Percentiles rank a stretch among this genome's conserved stretches.
Conservation (phyloP, 2,113 vertebrate genomes). For the Notechis scutatus region DNA sequence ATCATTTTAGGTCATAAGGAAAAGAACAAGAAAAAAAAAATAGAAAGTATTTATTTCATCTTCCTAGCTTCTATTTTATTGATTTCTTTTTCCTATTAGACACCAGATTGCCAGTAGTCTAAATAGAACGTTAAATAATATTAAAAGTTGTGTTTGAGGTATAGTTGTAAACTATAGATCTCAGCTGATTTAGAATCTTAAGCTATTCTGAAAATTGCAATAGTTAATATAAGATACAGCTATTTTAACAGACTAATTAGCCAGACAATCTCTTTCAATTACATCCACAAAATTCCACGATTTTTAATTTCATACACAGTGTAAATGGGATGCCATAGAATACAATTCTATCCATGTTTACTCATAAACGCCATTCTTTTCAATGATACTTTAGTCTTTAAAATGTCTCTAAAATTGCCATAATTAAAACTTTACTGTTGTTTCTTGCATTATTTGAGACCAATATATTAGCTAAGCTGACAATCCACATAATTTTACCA, state of each 20-base stretch:
- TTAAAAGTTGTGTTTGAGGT: not conserved
- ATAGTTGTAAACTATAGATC: not conserved
- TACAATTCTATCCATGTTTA: not conserved
- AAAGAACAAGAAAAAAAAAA: not conserved
- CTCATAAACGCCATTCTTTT: not conserved
- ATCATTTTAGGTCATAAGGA: not conserved
- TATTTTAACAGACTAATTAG: not conserved
- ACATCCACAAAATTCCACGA: not conserved
- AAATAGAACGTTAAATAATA: not conserved
- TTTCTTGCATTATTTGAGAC: not conserved
- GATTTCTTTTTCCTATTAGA: not conserved
- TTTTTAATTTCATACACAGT: not conserved
- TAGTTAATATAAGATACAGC: not conserved
- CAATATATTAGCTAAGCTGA: not conserved
- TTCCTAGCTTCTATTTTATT: not conserved
- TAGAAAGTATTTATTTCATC: not conserved
- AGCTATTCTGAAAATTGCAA: not conserved
- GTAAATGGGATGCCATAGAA: not conserved
- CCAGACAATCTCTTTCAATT: not conserved
- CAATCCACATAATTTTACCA: not conserved
- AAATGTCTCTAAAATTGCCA: not conserved
- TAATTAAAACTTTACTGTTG: not conserved
- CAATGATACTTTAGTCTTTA: not conserved
- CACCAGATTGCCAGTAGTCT: not conserved
- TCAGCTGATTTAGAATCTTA: not conserved